Base-by-base conservation (phyloP, 1,140 invertebrate species). In the Macrobrachium nipponense region DNA sequence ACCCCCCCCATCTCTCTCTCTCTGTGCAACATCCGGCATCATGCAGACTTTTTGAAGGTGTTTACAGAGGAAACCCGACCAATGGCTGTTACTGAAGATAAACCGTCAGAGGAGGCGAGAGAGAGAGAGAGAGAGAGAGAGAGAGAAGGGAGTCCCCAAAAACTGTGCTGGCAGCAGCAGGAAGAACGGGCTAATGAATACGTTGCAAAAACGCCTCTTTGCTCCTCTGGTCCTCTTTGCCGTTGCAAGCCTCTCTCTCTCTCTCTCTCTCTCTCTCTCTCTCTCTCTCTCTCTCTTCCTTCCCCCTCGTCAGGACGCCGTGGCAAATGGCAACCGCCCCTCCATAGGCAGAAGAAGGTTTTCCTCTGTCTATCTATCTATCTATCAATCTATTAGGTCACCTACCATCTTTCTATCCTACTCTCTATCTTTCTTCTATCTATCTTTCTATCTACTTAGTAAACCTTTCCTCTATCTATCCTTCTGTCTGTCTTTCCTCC, bases 181-280 rank as follows among this genome's bases (percentile, higher is more conserved):
- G 81, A 82, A 82, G 81, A 82, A 75, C 81, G 81, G 72, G 81
- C 76, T 82, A 82, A 82, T 82, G 81, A 82, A 82, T 75, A 60
- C 27, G 58, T n/a, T 44, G 81, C 81, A 82, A 82, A 82, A 82
- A 36, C 27, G 27, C 27, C 27, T 36, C 27, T 36, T 36, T 36
- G 27, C 27, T 36, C 27, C 27, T 36, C 27, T 36, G 27, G 27
- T 36, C 27, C 27, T 36, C 27, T 36, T 36, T 36, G 27, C 27
- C 27, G 27, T 36, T 36, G 27, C 27, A 36, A 36, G 27, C 27
- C 27, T 36, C 1, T 36, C 27, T 36, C 27, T 36, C 27, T 36
- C 27, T 36, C 27, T 36, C 27, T 36, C 27, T 36, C 27, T 36
- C 27, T 36, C 27, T 36, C 27, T 36, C 27, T 36, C 27, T 36